A percentile compares a stretch with the other conserved stretches of the same genome.
phyloP scores from a whole-genome alignment of 2,113 vertebrate genomes.

The Siniperca chuatsi region DNA sequence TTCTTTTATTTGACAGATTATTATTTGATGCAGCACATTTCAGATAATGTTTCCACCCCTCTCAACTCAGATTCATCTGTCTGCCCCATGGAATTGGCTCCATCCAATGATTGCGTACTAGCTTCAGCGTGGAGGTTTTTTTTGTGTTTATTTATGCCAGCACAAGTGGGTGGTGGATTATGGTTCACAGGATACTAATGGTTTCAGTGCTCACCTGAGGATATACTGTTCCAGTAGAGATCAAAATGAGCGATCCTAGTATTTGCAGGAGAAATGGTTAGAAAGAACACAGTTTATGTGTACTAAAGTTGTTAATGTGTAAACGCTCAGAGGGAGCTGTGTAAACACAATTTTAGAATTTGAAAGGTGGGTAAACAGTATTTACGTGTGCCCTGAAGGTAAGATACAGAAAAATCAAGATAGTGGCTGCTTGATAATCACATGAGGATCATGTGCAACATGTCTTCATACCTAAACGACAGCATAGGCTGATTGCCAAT shows the following conservation, averaged over 20 bases:
- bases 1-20: background rate
- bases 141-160: background rate
- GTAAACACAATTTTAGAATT: slow-evolving; percentile 7
- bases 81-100: background rate
- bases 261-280: background rate
- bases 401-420: background rate
- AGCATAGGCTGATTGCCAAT: no score
- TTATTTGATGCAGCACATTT: background rate
- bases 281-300: background rate
- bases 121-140: background rate
- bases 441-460: background rate
- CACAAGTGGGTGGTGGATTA: background rate
- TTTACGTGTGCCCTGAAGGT: background rate
- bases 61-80: background rate
- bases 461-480: no score
- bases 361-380: background rate
- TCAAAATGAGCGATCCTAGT: background rate
- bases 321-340: background rate
- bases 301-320: slow-evolving; percentile 2
- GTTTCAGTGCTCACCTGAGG: slow-evolving; percentile 6
- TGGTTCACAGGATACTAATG: background rate
- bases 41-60: background rate
- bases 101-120: background rate
- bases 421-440: background rate
- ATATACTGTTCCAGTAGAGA: background rate